Base-by-base conservation (phyloP, 2,797 vertebrate species). In the Scomberomorus guttatus region DNA sequence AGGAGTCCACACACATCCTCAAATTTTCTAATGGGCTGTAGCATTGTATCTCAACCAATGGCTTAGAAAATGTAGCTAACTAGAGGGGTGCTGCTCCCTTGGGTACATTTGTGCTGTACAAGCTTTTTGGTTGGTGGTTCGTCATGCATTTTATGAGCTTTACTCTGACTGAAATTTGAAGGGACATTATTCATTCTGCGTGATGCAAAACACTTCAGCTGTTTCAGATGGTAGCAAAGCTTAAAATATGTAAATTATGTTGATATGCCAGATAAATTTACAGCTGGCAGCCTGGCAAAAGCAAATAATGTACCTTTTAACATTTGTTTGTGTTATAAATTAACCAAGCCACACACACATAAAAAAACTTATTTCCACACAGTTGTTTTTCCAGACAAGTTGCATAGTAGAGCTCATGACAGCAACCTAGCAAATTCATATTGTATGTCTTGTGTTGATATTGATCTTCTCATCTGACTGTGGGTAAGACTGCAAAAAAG, bases 11-110 rank as follows among this genome's bases (percentile, higher is more conserved):
- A 81, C 84, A 89, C 84, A 88, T 79, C 61, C 55, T 82, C 72
- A 77, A 68, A 81, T 84, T 82, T 92, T 87, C 87, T 90, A 91
- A 92, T 88, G 80, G 87, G 80, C 71, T 91, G 67, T 75, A 81
- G 79, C 71, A 79, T 84, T 89, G 83, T 74, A 77, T 91, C 82
- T 81, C 84, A 72, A 85, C 85, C 85, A 87, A 51, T 88, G 87
- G 86, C 79, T 91, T 76, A 85, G 80, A 87, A 91, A 89, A 92
- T 91, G 64, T 68, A 82, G 71, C 87, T 86, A 89, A 90, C 72
- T 73, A 81, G 72, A 86, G 85, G 85, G 90, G 74, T 63, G 75
- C 83, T 48, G 77, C 76, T 85, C 87, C 89, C 85, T n/a, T 20
- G 68, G 81, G 86, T 77, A 34, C 75, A 69, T 89, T 94, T 93